Base-by-base conservation (phyloP, 23 tunicate genomes). In the Ciona savignyi region DNA sequence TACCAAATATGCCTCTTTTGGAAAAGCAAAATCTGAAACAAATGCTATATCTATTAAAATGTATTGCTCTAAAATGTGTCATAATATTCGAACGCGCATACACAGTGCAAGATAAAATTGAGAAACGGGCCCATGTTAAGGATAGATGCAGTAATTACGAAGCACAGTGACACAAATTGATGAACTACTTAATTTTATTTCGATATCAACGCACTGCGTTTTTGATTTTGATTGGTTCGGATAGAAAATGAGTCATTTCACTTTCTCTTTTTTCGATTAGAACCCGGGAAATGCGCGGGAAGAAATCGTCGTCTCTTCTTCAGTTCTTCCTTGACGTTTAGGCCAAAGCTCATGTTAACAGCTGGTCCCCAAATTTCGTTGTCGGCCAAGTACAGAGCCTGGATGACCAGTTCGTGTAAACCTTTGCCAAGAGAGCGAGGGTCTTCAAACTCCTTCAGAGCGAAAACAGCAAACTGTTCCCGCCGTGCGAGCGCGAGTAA, bases 321-420 rank as follows among this genome's bases (percentile, higher is more conserved):
- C 77, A 91, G 32, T 66, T 91, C 97, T 75, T 91, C 91, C 56
- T 91, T 91, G 20, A 91, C 79, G 65, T 91, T 91, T 9, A 91
- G 72, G 15, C 97, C 97, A 72, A 79, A 91, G 29, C 71, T 80
- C 93, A 91, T 84, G 65, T 91, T 82, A 67, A 85, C 86, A 3
- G 97, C 83, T 0, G 97, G 97, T 1, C 97, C 97, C 97, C 97
- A 91, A n/a, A 91, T 84, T 51, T 91, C 97, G 76, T 91, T 78
- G 61, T 91, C 64, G 49, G 84, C 93, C 86, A 91, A 67, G 32
- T 72, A 84, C 51, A 91, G 33, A 27, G 86, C 97, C 75, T 91
- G 84, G 21, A 76, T 78, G 23, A 91, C 70, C 0, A 91, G 77
- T 27, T 91, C 97, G 67, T 91, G 97, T 11, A 85, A 71, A 30